A percentile compares a stretch with the other conserved stretches of the same genome.
These are phyloP conservation scores for Drosophila burlai DNA, from an alignment of 1,140 invertebrate species.

Conservation along the genomic window DNA sequence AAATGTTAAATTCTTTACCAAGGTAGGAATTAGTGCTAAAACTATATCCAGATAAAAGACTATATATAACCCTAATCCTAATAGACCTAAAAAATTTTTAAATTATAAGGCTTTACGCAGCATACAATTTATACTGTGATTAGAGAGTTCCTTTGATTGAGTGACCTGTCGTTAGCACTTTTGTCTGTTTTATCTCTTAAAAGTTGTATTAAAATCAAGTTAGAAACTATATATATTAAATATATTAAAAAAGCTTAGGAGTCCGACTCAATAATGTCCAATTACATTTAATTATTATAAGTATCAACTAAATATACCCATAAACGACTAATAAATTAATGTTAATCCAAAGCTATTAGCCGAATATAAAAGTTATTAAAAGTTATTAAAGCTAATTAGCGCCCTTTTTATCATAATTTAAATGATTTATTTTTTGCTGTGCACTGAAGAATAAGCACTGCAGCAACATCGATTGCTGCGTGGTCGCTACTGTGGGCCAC, in stretches of 20 bases:
- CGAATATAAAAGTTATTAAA: neutral
- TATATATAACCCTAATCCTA: neutral
- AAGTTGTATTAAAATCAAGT: neutral
- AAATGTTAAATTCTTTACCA: neutral
- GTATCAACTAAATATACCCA: neutral
- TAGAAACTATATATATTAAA: neutral
- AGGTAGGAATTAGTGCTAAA: neutral
- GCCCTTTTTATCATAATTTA: neutral
- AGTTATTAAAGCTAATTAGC: slow-evolving; percentile 11
- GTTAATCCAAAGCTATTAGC: slow-evolving; percentile 1
- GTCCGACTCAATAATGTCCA: neutral
- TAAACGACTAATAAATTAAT: neutral
- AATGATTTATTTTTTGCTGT: neutral
- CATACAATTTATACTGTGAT: neutral
- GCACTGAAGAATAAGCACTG: slow-evolving; percentile 26
- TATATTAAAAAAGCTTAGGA: neutral
- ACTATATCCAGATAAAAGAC: neutral
- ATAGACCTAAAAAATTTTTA: neutral
- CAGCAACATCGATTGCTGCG: slow-evolving; percentile 43
- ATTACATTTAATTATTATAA: neutral
- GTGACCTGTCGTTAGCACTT: neutral
- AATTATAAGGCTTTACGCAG: neutral
- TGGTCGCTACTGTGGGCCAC: slow-evolving; percentile 70
- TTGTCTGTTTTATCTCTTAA: neutral
- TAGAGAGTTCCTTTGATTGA: neutral